Base-by-base conservation (phyloP, 2,797 vertebrate species). In the Ataeniobius toweri region DNA sequence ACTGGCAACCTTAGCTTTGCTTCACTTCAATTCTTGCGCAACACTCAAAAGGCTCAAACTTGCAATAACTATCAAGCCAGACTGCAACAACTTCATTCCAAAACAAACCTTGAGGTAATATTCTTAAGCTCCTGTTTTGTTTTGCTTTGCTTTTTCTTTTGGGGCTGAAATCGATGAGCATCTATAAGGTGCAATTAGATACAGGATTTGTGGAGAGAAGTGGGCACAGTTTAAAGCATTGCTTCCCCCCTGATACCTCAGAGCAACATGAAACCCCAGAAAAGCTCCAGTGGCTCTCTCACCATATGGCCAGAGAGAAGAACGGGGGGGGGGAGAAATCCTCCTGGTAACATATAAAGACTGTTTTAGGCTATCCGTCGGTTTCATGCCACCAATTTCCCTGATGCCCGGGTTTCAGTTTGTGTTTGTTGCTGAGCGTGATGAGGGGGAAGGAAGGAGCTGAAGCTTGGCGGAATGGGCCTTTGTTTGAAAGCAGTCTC, bases 401-500 rank as follows among this genome's bases (percentile, higher is more conserved):
- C 81, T 71, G 10, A 73, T 85, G 89, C 46, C 56, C 78, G 75
- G 48, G 80, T 84, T 48, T 86, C 73, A 56, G 80, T 85, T 61
- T 46, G 85, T 77, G 88, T 75, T 79, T 13, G 83, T 79, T 44
- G 73, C 73, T 39, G 63, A 74, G 78, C 4, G 61, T 10, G 26
- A 70, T 5, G 75, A 77, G 85, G 77, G 71, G 46, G 18, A 72
- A 78, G 8, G 82, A 86, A 77, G 82, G 80, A 78, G 85, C 78
- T 65, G 81, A 83, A 89, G 88, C 86, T 88, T 83, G 89, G 88
- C 88, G 92, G 90, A 93, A 89, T 89, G 88, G 91, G 89, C 92
- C 93, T 95, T 95, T 95, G 94, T 95, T 93, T 94, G 87, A 89
- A 92, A 90, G 89, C 88, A 91, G 90, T 10, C 46, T 26, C 44